These are phyloP conservation scores for Lissocephala sabroskyi DNA, from an alignment of 2,888 invertebrate species.

Conservation along the genomic window DNA sequence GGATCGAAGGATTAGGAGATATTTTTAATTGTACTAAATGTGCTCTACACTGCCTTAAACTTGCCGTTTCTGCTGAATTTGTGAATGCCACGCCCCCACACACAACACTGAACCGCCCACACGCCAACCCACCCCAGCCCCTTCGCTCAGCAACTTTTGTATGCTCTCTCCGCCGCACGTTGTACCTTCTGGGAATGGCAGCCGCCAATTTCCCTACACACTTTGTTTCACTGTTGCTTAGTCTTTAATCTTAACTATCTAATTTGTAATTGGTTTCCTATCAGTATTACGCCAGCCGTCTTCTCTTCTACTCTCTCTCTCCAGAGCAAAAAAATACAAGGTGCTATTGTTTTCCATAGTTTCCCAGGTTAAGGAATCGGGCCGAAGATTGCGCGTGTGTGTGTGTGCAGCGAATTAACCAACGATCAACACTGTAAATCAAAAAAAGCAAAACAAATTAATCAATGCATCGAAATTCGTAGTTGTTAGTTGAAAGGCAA, in stretches of 20 bases:
- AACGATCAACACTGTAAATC: slow-evolving; percentile 56
- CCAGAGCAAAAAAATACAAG: slow-evolving; percentile 48
- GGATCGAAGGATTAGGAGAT: background rate
- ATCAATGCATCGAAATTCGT: slow-evolving; percentile 59
- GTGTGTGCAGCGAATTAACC: slow-evolving; percentile 38
- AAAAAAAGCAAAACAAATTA: slow-evolving; percentile 58
- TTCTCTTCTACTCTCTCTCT: slow-evolving; percentile 23
- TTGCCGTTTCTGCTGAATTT: slow-evolving; percentile 66
- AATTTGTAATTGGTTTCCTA: background rate
- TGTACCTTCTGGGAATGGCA: slow-evolving; percentile 41
- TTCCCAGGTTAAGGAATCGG: too few relatives aligned
- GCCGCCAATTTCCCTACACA: too few relatives aligned
- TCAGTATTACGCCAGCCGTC: slow-evolving; percentile 18
- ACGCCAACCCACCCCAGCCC: background rate
- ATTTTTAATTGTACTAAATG: too few relatives aligned
- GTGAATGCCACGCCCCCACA: slow-evolving; percentile 54
- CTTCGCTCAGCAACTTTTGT: slow-evolving; percentile 29
- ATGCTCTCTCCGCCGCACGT: slow-evolving; percentile 47
- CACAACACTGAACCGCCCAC: background rate
- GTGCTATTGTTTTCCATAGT: too few relatives aligned
- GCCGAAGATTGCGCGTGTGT: slow-evolving; percentile 23
- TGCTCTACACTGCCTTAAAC: slow-evolving; percentile 64
- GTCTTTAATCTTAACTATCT: background rate
- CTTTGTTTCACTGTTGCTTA: too few relatives aligned
- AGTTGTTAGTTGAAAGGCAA: slow-evolving; percentile 36